Percentiles rank a stretch among this genome's conserved stretches.
Conservation (phyloP, 2,888 invertebrate species). For the Xylota sylvarum region DNA sequence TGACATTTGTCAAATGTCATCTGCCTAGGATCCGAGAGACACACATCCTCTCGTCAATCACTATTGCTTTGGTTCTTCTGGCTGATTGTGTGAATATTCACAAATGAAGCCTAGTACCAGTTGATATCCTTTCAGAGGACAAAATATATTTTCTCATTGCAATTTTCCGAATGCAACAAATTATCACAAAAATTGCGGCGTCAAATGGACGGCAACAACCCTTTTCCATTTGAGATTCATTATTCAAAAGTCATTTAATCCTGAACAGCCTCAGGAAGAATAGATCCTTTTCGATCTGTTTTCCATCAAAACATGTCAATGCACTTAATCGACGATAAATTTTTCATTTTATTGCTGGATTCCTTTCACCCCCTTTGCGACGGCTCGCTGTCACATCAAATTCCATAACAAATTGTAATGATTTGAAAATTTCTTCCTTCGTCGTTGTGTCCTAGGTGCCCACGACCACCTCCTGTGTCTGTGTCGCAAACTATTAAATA, state of each 20-base stretch:
- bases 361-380: conserved; percentile 7
- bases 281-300: conserved; percentile 16
- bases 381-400: neutral
- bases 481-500: conserved; percentile 14
- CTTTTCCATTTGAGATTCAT: neutral
- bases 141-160: conserved; percentile 13
- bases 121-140: neutral
- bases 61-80: conserved; percentile 7
- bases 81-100: neutral
- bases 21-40: neutral
- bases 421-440: neutral
- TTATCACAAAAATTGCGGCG: neutral
- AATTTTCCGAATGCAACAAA: conserved; percentile 10
- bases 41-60: conserved; percentile 5
- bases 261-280: neutral
- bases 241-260: neutral
- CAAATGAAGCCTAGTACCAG: neutral
- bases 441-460: neutral
- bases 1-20: conserved; percentile 24
- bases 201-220: neutral
- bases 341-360: conserved; percentile 30
- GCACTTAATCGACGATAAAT: conserved; percentile 52
- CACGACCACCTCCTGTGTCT: neutral
- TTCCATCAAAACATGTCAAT: conserved; percentile 63
- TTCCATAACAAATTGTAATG: conserved; percentile 26